Percentiles rank a stretch among this genome's conserved stretches.
phyloP scores from a whole-genome alignment of 2,888 invertebrate species.

The Dexiosoma caninum region DNA sequence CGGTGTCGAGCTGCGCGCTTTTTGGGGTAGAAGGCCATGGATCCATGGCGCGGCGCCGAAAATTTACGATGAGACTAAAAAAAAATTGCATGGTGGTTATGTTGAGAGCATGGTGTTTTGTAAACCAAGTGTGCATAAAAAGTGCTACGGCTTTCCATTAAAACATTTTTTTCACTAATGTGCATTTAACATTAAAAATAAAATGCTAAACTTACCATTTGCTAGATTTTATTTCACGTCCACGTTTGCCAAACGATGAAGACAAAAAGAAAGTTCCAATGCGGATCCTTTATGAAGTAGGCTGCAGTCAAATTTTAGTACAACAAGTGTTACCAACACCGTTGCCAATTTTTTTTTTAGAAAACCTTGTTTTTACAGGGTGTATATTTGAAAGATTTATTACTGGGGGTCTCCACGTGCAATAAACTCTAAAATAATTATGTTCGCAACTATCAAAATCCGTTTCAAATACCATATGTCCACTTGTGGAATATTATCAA shows the following conservation, averaged over 20 bases:
- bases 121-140: no score
- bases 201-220: conserved; percentile 71
- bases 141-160: no score
- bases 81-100: conserved; percentile 54
- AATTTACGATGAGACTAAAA: conserved; percentile 98
- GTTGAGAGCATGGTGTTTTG: conserved; percentile 10
- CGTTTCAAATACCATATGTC: no score
- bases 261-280: conserved; percentile 72
- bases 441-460: no score
- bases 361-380: no score
- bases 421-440: no score
- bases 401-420: no score
- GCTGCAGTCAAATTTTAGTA: conserved; percentile 61
- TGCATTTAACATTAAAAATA: background rate
- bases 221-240: conserved; percentile 66
- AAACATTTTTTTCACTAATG: no score
- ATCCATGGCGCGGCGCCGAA: conserved; percentile 99
- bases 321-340: no score
- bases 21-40: conserved; percentile 99
- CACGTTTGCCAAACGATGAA: conserved; percentile 70
- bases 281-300: conserved; percentile 63
- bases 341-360: no score
- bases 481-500: no score
- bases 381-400: no score
- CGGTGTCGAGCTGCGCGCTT: conserved; percentile 97